Evolutionary conservation across 2,888 invertebrate species (phyloP).

Genomic region (Pycnomerus fuliginosus): DNA sequence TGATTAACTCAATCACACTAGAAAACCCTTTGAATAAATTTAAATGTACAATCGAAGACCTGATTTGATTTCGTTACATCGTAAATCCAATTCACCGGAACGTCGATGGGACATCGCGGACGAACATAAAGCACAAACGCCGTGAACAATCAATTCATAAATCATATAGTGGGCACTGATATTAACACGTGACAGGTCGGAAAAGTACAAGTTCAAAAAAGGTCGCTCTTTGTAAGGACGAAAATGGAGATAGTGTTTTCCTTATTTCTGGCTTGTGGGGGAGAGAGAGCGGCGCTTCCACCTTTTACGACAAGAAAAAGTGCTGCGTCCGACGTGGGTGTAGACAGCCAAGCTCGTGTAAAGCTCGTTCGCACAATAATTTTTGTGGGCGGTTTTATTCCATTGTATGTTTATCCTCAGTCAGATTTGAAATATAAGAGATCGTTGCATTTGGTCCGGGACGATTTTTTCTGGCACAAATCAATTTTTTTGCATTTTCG

Average conservation of each 20-base stretch:
- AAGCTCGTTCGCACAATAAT: slow-evolving; percentile 42
- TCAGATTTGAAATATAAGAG: slow-evolving; percentile 41
- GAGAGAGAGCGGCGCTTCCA: slow-evolving; percentile 13
- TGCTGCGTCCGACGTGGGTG: slow-evolving; percentile 31
- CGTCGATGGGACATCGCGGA: slow-evolving; percentile 6
- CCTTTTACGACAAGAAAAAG: slow-evolving; percentile 23
- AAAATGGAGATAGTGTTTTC: slow-evolving; percentile 12
- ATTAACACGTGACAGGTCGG: slow-evolving; percentile 26
- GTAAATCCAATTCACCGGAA: slow-evolving; percentile 9
- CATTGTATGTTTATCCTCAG: slow-evolving; percentile 43
- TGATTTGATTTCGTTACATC: slow-evolving; percentile 12
- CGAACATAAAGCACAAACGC: slow-evolving; percentile 16
- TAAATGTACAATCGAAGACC: slow-evolving; percentile 10
- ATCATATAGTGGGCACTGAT: slow-evolving; percentile 22
- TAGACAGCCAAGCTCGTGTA: slow-evolving; percentile 35
- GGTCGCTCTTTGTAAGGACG: slow-evolving; percentile 12
- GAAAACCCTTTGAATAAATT: slow-evolving; percentile 20
- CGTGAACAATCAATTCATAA: slow-evolving; percentile 27
- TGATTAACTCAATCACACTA: slow-evolving; percentile 9
- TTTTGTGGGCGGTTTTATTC: slow-evolving; percentile 38
- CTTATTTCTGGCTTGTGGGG: slow-evolving; percentile 11
- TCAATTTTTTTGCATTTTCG: too few relatives aligned
- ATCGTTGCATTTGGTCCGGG: too few relatives aligned
- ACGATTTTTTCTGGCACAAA: too few relatives aligned
- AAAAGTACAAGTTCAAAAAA: slow-evolving; percentile 19